Percentiles rank a stretch among this genome's conserved stretches.
phyloP scores from a whole-genome alignment of 2,797 vertebrate species.

The Leptoclinus maculatus region DNA sequence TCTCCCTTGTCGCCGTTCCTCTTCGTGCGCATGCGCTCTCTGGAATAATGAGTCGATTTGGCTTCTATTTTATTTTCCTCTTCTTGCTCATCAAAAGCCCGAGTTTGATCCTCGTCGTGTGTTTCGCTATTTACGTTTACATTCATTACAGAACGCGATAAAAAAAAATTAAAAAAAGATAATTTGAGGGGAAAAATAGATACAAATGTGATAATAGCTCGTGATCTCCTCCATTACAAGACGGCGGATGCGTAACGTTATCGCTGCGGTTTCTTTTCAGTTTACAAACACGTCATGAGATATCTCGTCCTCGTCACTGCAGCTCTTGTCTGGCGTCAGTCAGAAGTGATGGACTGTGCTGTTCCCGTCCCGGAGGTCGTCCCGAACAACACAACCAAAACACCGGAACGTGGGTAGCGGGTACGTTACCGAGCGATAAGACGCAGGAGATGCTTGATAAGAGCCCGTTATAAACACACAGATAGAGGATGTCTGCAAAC shows the following conservation, averaged over 20 bases:
- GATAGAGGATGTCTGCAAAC: not conserved
- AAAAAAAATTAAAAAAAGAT: not conserved
- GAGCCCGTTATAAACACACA: constrained; percentile 58
- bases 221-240: not conserved
- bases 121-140: constrained; percentile 78
- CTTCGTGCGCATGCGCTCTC: constrained; percentile 54
- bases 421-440: constrained; percentile 56
- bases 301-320: constrained; percentile 68
- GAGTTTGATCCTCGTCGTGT: constrained; percentile 77
- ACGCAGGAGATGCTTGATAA: constrained; percentile 63
- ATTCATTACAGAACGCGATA: constrained; percentile 77
- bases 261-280: not conserved
- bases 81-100: constrained; percentile 79
- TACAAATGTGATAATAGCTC: not conserved
- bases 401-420: constrained; percentile 18
- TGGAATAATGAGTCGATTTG: constrained; percentile 79
- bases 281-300: constrained; percentile 52
- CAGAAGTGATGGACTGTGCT: constrained; percentile 66
- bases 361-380: constrained; percentile 75
- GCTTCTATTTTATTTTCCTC: constrained; percentile 81
- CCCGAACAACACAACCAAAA: constrained; percentile 14
- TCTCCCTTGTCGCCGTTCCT: fast-evolving
- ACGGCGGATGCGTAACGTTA: not conserved
- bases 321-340: constrained; percentile 59
- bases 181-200: not conserved